Percentiles rank a stretch among this genome's conserved stretches.
These are phyloP conservation scores for Bombus haemorrhoidalis DNA, from an alignment of 1,140 invertebrate species.

Conservation along the genomic window DNA sequence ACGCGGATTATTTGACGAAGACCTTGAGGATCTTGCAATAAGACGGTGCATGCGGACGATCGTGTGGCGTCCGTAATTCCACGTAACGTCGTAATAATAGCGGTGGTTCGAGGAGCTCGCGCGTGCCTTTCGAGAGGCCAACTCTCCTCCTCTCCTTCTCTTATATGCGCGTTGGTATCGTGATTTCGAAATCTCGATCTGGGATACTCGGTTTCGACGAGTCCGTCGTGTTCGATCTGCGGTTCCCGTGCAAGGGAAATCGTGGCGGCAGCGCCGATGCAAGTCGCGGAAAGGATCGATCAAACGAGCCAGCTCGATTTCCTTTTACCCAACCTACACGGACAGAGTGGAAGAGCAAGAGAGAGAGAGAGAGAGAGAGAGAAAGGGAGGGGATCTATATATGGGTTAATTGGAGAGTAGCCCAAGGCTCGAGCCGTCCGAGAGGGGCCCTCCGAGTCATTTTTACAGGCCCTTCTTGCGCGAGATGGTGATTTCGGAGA, in stretches of 20 bases:
- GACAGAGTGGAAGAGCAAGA: background rate
- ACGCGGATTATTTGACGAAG: background rate
- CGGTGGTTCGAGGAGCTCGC: background rate
- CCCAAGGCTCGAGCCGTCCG: slow-evolving; percentile 28
- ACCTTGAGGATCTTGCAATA: slow-evolving; percentile 29
- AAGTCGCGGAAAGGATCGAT: slow-evolving; percentile 33
- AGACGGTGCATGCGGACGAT: background rate
- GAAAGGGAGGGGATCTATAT: slow-evolving; percentile 23
- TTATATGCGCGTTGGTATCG: background rate
- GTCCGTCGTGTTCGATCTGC: background rate
- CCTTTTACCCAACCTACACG: slow-evolving; percentile 1
- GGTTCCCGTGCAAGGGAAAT: background rate
- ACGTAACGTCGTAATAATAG: slow-evolving; percentile 43
- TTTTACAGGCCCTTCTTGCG: slow-evolving; percentile 25
- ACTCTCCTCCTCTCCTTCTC: no score
- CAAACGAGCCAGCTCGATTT: slow-evolving; percentile 21
- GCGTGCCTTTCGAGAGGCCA: slow-evolving; percentile 15
- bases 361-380: background rate
- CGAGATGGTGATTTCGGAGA: slow-evolving; percentile 12
- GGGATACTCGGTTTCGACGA: background rate
- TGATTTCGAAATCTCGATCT: background rate
- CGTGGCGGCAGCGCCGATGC: background rate
- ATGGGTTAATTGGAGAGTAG: slow-evolving; percentile 52
- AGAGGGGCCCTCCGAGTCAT: slow-evolving; percentile 18
- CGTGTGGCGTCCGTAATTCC: slow-evolving; percentile 16